Evolutionary conservation across 1,140 invertebrate species (phyloP).

Genomic region (Reticulitermes speratus): DNA sequence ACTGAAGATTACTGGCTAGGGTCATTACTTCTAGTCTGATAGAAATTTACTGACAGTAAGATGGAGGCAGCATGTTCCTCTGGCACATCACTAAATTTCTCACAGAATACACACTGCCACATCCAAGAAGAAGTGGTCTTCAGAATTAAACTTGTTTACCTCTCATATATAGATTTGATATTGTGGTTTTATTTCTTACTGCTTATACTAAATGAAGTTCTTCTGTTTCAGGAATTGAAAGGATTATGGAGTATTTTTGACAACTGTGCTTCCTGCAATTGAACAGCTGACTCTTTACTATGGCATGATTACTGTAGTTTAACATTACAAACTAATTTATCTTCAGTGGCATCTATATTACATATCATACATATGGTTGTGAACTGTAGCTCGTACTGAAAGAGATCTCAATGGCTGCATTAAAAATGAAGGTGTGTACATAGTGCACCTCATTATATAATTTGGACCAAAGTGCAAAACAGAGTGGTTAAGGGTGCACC

Average conservation of each 20-base stretch:
- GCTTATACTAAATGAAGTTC: background rate
- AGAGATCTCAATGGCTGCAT: conserved; percentile 9
- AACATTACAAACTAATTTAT: background rate
- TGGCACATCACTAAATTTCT: too few relatives aligned
- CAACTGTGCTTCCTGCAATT: background rate
- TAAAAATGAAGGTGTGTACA: background rate
- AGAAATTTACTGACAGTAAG: too few relatives aligned
- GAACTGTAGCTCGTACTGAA: background rate
- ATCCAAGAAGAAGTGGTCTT: too few relatives aligned
- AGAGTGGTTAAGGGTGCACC: background rate
- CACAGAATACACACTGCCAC: too few relatives aligned
- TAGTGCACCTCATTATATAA: background rate
- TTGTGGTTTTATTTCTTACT: background rate
- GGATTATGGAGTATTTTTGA: background rate
- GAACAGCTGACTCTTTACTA: background rate
- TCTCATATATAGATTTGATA: too few relatives aligned
- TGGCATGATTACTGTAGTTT: background rate
- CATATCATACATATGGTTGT: conserved; percentile 29
- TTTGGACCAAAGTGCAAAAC: background rate
- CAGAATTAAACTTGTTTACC: too few relatives aligned
- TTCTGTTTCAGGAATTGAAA: background rate
- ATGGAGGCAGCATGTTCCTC: too few relatives aligned
- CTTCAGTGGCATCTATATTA: background rate
- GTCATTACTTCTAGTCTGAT: too few relatives aligned
- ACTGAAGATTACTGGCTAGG: too few relatives aligned